Base-by-base conservation (phyloP, 2,888 invertebrate genomes). In the Latheticus oryzae region DNA sequence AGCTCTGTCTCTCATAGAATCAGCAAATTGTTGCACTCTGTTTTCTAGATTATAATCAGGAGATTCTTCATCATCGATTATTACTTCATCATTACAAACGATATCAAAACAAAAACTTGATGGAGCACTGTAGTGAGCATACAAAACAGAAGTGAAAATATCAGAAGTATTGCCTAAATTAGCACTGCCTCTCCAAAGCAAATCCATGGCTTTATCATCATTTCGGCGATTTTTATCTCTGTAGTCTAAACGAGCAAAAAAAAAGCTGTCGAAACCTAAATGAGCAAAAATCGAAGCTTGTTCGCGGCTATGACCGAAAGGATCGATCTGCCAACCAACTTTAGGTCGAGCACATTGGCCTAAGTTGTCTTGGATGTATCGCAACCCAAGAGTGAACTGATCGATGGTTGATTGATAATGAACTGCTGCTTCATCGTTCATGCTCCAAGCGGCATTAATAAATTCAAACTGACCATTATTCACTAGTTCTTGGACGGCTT, bases 241-340 rank as follows among this genome's bases (percentile, higher is more conserved):
- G 69, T 86, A 85, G 71, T 90, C 89, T 0, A 90, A 81, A 30
- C 90, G 81, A 3, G 83, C 88, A 65, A 90, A 83, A 69, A 90
- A 89, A 0, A 90, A 69, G 1, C 87, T 89, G 69, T 91, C 89
- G 69, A 85, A 88, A 0, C 88, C 88, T 83, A 88, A 83, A 70
- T 85, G 82, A 0, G 85, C 82, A 1, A 84, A 81, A 17, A 81
- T 69, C n/a, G 87, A 87, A 0, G 88, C 86, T 65, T 87, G 85
- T 71, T 90, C 89, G 54, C 82, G 74, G n/a, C 85, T 84, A 71
- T 93, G 93, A 0, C 93, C 93, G 71, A 93, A 93, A 0, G 91
- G 88, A 79, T 93, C 93, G 9, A 93, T 91, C 77, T 93, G 91
- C 92, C 92, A 92, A 0, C 87, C 90, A 0, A 89, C 83, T 37